Percentiles rank a stretch among this genome's conserved stretches.
Conservation (phyloP, 2,888 invertebrate genomes). For the Therioaphis trifolii region DNA sequence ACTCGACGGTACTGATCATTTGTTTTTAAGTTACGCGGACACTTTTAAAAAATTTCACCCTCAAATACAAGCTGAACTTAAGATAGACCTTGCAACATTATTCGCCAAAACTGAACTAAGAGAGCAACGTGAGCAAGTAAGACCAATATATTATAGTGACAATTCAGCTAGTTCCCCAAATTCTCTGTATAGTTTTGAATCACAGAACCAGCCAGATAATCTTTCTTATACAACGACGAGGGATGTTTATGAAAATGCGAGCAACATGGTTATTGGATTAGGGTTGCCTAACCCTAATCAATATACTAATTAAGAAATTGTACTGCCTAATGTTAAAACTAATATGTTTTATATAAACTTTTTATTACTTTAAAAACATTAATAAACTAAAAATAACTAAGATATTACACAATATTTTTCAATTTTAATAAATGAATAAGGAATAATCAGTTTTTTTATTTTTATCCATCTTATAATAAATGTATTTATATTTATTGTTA, state of each 20-base stretch:
- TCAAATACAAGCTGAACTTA: conserved; percentile 30
- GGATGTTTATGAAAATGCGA: conserved; percentile 20
- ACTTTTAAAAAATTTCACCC: conserved; percentile 28
- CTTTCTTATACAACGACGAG: not conserved
- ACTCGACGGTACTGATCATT: conserved; percentile 22
- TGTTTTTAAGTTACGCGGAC: conserved; percentile 25
- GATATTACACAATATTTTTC: conserved; percentile 1
- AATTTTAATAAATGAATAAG: not conserved
- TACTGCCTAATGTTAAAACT: conserved; percentile 11
- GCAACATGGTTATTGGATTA: conserved; percentile 21
- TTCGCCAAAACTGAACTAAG: conserved; percentile 16
- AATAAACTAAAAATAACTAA: conserved; percentile 1
- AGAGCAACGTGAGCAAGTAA: conserved; percentile 17
- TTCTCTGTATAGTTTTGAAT: conserved; percentile 14
- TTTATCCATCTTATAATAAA: conserved; percentile 7
- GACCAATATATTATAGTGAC: conserved; percentile 20
- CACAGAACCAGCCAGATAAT: not conserved
- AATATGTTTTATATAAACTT: conserved; percentile 15
- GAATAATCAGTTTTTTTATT: not conserved
- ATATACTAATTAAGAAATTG: conserved; percentile 21
- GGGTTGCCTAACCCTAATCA: conserved; percentile 10
- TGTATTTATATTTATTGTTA: conserved; percentile 18
- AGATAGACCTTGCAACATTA: conserved; percentile 21
- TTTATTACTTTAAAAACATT: no score
- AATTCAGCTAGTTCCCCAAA: conserved; percentile 17